Conservation (phyloP, 2,797 vertebrate species). For the Sandelia bainsii region DNA sequence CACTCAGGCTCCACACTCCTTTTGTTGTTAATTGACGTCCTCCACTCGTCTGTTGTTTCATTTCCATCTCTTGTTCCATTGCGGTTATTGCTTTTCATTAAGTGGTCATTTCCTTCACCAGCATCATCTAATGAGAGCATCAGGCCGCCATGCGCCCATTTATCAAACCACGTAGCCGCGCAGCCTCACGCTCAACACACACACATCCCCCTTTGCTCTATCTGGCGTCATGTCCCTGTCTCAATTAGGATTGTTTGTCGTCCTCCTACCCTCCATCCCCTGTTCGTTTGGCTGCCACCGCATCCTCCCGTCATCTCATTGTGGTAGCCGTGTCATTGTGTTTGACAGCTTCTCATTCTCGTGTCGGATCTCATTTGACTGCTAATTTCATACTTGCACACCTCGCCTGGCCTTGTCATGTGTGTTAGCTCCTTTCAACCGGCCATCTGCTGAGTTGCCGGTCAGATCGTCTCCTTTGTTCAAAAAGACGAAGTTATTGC, state of each 20-base stretch:
- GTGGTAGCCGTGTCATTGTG: slow-evolving; percentile 92
- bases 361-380: slow-evolving; percentile 84
- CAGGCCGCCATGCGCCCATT: slow-evolving; percentile 61
- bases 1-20: not conserved
- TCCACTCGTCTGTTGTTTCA: slow-evolving; percentile 64
- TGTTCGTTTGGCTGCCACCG: slow-evolving; percentile 73
- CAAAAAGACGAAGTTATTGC: not conserved
- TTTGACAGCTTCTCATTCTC: slow-evolving; percentile 98
- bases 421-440: not conserved
- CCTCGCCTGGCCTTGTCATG: slow-evolving; percentile 6
- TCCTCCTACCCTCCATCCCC: slow-evolving; percentile 83
- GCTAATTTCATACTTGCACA: slow-evolving; percentile 68
- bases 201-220: slow-evolving; percentile 27
- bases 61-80: slow-evolving; percentile 62
- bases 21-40: slow-evolving; percentile 63
- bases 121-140: slow-evolving; percentile 70
- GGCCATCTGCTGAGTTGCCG: not conserved
- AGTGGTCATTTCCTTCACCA: slow-evolving; percentile 76
- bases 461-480: slow-evolving; percentile 32
- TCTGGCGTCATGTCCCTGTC: slow-evolving; percentile 70
- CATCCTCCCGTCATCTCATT: slow-evolving; percentile 64
- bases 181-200: slow-evolving; percentile 1
- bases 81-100: slow-evolving; percentile 77
- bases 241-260: slow-evolving; percentile 78
- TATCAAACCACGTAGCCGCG: slow-evolving; percentile 55